A percentile compares a stretch with the other conserved stretches of the same genome.
Evolutionary conservation across 2,797 vertebrate genomes (phyloP).

Genomic region (Phalanger gymnotis): DNA sequence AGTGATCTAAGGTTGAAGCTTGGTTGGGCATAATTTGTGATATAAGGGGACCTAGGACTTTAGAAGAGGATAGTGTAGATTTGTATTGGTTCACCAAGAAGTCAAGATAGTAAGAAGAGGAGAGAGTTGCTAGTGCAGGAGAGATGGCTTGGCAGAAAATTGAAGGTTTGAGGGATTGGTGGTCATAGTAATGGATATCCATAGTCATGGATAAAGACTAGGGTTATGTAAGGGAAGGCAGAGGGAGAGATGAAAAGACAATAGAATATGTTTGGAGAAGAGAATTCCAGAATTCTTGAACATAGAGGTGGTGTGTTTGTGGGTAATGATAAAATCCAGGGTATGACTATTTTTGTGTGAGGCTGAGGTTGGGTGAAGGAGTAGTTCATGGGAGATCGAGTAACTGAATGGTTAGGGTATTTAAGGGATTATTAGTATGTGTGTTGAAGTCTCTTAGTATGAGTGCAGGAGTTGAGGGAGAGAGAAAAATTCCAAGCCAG

Average conservation of each 20-base stretch:
- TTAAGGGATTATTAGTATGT: neutral
- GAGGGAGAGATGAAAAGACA: neutral
- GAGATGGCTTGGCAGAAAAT: neutral
- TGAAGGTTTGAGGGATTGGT: neutral
- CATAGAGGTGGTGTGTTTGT: neutral
- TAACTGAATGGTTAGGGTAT: neutral
- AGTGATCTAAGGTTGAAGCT: neutral
- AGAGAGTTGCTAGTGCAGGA: neutral
- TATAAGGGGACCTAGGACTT: neutral
- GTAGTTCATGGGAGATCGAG: neutral
- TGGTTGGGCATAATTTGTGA: neutral
- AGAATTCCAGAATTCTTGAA: neutral
- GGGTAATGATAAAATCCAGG: neutral
- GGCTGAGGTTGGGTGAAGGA: neutral
- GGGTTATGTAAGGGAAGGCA: neutral
- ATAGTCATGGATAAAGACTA: neutral
- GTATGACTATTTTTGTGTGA: neutral
- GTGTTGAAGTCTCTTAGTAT: neutral
- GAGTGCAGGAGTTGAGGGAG: neutral
- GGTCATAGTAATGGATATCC: neutral
- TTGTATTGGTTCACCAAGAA: neutral
- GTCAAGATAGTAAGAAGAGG: neutral
- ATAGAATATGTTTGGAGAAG: neutral
- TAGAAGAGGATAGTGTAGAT: neutral
- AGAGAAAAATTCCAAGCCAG: neutral